Evolutionary conservation across 1,140 invertebrate species (phyloP), one percentile per base, ranked within the genome.

Genomic region (Tetragonula clypearis): DNA sequence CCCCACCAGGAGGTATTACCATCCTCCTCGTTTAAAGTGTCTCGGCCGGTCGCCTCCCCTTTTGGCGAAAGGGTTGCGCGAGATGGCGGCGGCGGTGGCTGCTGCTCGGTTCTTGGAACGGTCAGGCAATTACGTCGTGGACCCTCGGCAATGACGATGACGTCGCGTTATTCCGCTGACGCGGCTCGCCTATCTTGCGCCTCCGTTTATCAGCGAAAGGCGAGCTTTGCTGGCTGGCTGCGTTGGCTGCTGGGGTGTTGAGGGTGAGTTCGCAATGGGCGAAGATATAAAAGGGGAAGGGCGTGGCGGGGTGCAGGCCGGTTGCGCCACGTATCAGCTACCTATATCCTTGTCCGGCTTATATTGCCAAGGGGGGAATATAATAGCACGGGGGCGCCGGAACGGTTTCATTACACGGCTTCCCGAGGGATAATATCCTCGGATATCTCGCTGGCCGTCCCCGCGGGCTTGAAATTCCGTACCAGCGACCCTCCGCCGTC

Each of bases 341-440:
- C 85, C 87, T 90, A 87, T 90, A 89, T 87, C 68, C 88, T 85
- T 85, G 82, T 62, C 75, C 79, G 74, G 82, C 82, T 87, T 89
- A 89, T 89, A 89, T 86, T 81, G 86, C 86, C 84, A 41, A 30
- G 87, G 80, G 81, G 81, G 88, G 89, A 35, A 49, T 49, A 91
- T 89, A 81, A 87, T 88, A 82, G 85, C 82, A 79, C 73, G 86
- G 87, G 90, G 90, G 89, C 88, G 90, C 87, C 82, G 87, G 92
- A 93, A 93, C 92, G 90, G 86, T 93, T 93, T 93, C 93, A 93
- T 93, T 93, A 93, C 87, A 89, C 85, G 87, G 89, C 87, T 90
- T 92, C 91, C 87, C 88, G 86, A 87, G 92, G 92, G 91, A 93
- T 92, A 92, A 93, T 92, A 92, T 92, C 78, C 86, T 73, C 84